phyloP scores from a whole-genome alignment of 2,113 vertebrate species.

The Hucho hucho region DNA sequence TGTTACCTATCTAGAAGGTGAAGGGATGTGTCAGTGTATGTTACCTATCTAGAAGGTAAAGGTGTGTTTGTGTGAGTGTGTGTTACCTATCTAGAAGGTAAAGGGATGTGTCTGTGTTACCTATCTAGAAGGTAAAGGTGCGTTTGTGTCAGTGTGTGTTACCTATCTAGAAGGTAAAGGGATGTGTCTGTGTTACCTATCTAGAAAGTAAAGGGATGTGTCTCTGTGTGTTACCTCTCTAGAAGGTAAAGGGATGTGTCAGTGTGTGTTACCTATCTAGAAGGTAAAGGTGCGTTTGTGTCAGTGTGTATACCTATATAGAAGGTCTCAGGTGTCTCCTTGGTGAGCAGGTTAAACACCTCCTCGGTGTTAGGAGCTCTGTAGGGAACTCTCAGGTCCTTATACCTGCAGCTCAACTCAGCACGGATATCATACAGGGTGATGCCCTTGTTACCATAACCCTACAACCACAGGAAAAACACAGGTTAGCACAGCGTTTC shows the following conservation, averaged over 20 bases:
- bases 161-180: too few species aligned
- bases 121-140: too few species aligned
- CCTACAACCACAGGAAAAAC: slow-evolving; percentile 66
- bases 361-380: slow-evolving; percentile 94
- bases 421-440: slow-evolving; percentile 97
- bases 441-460: slow-evolving; percentile 98
- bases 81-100: too few species aligned
- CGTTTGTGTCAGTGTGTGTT: too few species aligned
- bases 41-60: too few species aligned
- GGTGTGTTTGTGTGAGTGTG: too few species aligned
- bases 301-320: slow-evolving; percentile 84
- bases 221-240: slow-evolving; percentile 42
- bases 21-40: too few species aligned
- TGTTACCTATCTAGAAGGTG: too few species aligned
- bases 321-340: slow-evolving; percentile 98
- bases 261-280: too few species aligned
- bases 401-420: slow-evolving; percentile 96
- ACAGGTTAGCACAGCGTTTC: not conserved
- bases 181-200: too few species aligned
- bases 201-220: too few species aligned
- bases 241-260: slow-evolving; percentile 46
- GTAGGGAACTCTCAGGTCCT: slow-evolving; percentile 91
- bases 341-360: slow-evolving; percentile 96
- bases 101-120: too few species aligned
- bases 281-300: not conserved